Evolutionary conservation across 2,113 vertebrate species (phyloP), one percentile per base, ranked within the genome.

Genomic region (Upupa epops): DNA sequence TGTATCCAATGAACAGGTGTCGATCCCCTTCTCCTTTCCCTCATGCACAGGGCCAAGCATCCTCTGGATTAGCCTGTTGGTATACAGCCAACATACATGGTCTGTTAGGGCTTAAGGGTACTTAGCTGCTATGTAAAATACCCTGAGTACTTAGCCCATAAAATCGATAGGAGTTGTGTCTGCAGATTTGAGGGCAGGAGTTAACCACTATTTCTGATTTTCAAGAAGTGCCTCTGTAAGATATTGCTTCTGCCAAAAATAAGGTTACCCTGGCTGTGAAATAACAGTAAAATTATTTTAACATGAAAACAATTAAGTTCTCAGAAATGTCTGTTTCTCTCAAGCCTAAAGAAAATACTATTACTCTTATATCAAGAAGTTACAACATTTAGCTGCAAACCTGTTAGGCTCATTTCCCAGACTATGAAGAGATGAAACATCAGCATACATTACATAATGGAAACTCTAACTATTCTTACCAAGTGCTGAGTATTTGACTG

Each of bases 71-170:
- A 96, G 70, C 42, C 51, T 84, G 63, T 77, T 93, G 92, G 83
- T 88, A 60, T 66, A 61, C 70, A 82, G 93, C 93, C 94, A 96
- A 58, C 69, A 42, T 65, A 63, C 74, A 76, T 49, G 81, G 90
- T 72, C 88, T 90, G 70, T 73, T 86, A 84, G 77, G 83, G 83
- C 70, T 91, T 95, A 95, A 87, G 83, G 42, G 86, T 81, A 13
- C 56, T 94, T 96, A 89, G 78, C 88, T 87, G 86, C 92, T 89
- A 90, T 93, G 92, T 89, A 86, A 90, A 94, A 79, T 90, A 90
- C 73, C 63, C 85, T 34, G 77, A 72, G 78, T 88, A 92, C 92
- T 94, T 92, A 92, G 66, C 66, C 63, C 59, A 72, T 89, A 94
- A 93, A 92, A 89, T 90, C 91, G 63, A 48, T 82, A 51, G 22